Evolutionary conservation across 1,140 invertebrate species (phyloP), one percentile per base, ranked within the genome.

Genomic region (Piezodorus guildinii): DNA sequence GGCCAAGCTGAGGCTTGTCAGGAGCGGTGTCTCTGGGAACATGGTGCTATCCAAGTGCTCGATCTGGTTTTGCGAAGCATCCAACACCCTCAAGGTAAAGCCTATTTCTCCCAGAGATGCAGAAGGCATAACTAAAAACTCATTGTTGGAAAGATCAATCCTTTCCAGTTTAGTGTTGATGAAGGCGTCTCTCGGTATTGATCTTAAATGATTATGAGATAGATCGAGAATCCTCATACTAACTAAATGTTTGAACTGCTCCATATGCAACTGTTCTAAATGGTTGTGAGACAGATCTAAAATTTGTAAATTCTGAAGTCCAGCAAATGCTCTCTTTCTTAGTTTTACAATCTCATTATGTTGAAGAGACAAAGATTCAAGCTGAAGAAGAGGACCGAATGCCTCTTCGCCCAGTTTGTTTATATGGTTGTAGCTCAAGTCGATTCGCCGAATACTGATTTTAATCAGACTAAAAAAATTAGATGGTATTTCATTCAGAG

Each of bases 11-110:
- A 95, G 77, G 63, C 81, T 81, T 17, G 86, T 82, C 30, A 94
- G 74, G 70, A 85, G 86, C 44, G 87, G 85, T 21, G 87, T 88
- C 67, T 85, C 83, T 44, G 88, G 83, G 72, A 94, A 93, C 74
- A 90, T 89, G 17, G 87, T 91, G 39, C 86, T 87, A 72, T 94
- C 91, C 60, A 95, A 76, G 72, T 91, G 90, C 70, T 94, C 89
- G 54, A 95, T 80, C 58, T 82, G 83, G 72, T 95, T 95, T 62
- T 84, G 77, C 0, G 85, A 85, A 69, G 94, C 75, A 68, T 90
- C 85, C 56, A 95, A 77, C 70, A 84, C 83, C 60, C 88, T 76
- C 46, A 90, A 72, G 0, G 85, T 88, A 68, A 85, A 82, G 0
- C 87, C 87, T 16, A 90, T 80, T 73, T 89, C 86, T 0, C 82